Conservation (phyloP, 2,113 vertebrate species). For the Siphamia tubifer region DNA sequence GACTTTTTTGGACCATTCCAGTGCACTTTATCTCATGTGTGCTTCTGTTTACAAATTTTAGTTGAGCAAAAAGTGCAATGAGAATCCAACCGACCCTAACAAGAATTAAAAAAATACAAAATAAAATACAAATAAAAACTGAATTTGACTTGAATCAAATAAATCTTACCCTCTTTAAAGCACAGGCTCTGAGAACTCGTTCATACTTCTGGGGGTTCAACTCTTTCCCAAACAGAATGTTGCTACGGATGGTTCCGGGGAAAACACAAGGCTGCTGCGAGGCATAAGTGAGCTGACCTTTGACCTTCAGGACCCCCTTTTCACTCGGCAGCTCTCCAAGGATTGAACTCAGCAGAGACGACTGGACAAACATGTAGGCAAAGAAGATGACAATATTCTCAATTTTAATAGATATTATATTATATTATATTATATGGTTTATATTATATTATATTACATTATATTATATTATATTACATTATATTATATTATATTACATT, state of each 20-base stretch:
- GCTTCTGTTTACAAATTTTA: too few species aligned
- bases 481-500: too few species aligned
- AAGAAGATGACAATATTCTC: not conserved
- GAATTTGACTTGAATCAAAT: too few species aligned
- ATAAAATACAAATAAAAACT: too few species aligned
- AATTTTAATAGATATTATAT: not conserved
- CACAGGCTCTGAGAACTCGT: conserved; percentile 87
- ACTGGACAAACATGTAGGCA: conserved; percentile 71
- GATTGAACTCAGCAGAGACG: conserved; percentile 89
- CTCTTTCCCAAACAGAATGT: conserved; percentile 95
- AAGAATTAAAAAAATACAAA: too few species aligned
- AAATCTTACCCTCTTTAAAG: conserved; percentile 90
- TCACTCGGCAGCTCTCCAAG: conserved; percentile 87
- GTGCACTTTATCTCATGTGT: too few species aligned
- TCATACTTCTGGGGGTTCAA: conserved; percentile 89
- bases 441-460: too few species aligned
- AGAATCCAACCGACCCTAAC: too few species aligned
- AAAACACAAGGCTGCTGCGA: conserved; percentile 98
- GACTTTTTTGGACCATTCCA: too few species aligned
- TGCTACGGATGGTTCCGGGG: conserved; percentile 93
- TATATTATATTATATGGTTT: too few species aligned
- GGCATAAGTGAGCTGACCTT: conserved; percentile 89
- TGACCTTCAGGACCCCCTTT: conserved; percentile 82
- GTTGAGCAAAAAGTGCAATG: too few species aligned
- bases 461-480: too few species aligned